Evolutionary conservation across 2,888 invertebrate genomes (phyloP).

Genomic region (Uloborus plumipes): DNA sequence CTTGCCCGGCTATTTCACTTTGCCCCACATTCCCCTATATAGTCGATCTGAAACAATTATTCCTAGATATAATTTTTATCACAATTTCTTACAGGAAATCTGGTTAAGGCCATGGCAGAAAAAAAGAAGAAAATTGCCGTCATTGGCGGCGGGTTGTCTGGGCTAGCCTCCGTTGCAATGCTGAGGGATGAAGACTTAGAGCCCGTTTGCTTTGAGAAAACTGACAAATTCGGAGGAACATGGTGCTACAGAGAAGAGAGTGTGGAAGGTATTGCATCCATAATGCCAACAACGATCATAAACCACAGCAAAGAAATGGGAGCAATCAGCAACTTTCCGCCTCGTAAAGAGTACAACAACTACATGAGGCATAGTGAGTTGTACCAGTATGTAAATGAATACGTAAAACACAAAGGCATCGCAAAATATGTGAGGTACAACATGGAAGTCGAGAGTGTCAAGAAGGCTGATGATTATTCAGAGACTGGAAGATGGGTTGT

Average conservation of each 20-base stretch:
- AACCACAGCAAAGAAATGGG: conserved; percentile 71
- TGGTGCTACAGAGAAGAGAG: conserved; percentile 68
- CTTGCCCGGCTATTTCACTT: too few relatives aligned
- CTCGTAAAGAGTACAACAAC: conserved; percentile 71
- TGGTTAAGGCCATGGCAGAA: too few relatives aligned
- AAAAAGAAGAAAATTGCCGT: conserved; percentile 20
- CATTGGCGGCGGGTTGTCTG: conserved; percentile 19
- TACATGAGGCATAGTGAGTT: conserved; percentile 72
- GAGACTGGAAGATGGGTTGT: conserved; percentile 64
- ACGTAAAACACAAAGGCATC: conserved; percentile 65
- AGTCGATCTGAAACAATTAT: too few relatives aligned
- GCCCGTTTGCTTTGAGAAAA: conserved; percentile 70
- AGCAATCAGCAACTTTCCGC: conserved; percentile 73
- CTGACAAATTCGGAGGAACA: conserved; percentile 69
- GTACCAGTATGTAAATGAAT: conserved; percentile 69
- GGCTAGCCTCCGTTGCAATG: conserved; percentile 1
- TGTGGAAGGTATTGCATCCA: conserved; percentile 67
- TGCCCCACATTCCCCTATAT: too few relatives aligned
- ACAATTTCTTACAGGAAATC: too few relatives aligned
- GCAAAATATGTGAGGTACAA: conserved; percentile 61
- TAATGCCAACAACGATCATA: conserved; percentile 70
- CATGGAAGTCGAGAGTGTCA: conserved; percentile 27
- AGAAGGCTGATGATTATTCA: conserved; percentile 34
- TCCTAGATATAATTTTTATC: too few relatives aligned
- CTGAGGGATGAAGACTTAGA: conserved; percentile 68